phyloP scores from a whole-genome alignment of 2,888 invertebrate species.

The Acanthoscelides obtectus region DNA sequence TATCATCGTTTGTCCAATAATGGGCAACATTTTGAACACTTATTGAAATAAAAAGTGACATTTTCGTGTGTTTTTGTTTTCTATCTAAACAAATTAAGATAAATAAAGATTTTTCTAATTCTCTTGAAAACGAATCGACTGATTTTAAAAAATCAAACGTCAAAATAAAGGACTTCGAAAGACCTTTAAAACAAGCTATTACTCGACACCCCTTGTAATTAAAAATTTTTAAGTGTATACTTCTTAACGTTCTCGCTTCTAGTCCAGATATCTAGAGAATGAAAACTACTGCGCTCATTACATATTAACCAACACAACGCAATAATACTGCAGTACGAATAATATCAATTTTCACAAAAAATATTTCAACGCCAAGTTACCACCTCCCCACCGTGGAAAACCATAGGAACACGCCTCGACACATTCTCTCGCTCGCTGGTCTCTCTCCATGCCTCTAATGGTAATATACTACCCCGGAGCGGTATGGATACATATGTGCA shows the following conservation, averaged over 20 bases:
- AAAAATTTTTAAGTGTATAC: too few relatives aligned
- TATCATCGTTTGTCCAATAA: too few relatives aligned
- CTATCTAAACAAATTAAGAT: too few relatives aligned
- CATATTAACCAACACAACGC: constrained; percentile 11
- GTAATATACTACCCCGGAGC: constrained; percentile 43
- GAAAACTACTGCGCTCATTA: constrained; percentile 1
- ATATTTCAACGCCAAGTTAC: constrained; percentile 38
- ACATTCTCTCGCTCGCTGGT: not conserved
- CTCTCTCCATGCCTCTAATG: constrained; percentile 35
- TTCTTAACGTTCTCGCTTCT: not conserved
- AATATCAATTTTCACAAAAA: constrained; percentile 37
- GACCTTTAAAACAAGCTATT: too few relatives aligned
- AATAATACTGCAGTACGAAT: constrained; percentile 29
- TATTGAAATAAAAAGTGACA: too few relatives aligned
- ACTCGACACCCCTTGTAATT: too few relatives aligned
- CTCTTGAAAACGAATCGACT: too few relatives aligned
- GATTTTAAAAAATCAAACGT: too few relatives aligned
- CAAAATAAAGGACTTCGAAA: too few relatives aligned
- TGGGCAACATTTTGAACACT: too few relatives aligned
- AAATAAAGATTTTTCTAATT: too few relatives aligned
- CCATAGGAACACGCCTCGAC: not conserved
- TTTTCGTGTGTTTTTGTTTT: too few relatives aligned
- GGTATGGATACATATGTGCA: constrained; percentile 42
- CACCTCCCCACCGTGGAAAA: constrained; percentile 11
- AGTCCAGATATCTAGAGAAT: not conserved